Base-by-base conservation (phyloP, 2,888 invertebrate genomes). In the Biston betularia region DNA sequence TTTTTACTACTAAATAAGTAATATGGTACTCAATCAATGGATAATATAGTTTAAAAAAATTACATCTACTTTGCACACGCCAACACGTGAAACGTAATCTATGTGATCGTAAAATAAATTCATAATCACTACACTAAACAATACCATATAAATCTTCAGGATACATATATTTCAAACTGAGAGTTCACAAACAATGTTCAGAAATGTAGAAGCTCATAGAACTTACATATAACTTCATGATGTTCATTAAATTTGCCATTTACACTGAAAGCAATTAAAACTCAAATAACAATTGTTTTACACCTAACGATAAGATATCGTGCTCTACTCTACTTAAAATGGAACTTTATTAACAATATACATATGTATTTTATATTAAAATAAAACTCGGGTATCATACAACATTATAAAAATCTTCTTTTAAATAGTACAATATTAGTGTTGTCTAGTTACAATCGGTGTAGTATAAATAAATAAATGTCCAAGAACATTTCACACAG, bases 221-320 rank as follows among this genome's bases (percentile, higher is more conserved):
- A 55, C 33, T 55, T 44, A 55, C 44, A 33, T 44, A 46, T 9
- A 33, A 55, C 44, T 55, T 55, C 33, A 44, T 44, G 8, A n/a
- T 42, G 24, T 44, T 44, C 55, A 44, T 44, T 55, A 33, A 44
- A 33, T 42, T 44, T 42, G 24, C 42, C 24, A 33, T 44, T 55
- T 14, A 15, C 15, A 38, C 44, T 55, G 44, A 33, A 33, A 44
- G 55, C 44, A 55, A 55, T 44, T 44, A 55, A 55, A 55, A 55
- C 55, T 55, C 44, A 11, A 7, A 38, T 10, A 8, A 55, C 0
- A 33, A 35, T 35, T 44, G 15, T 7, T 55, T 44, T 42, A 44
- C 33, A 55, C 42, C 6, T 33, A 33, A 44, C 42, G 55, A 55
- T 55, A n/a, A 42, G 33, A 33, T 33, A 44, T 53, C 38, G 38